Evolutionary conservation across 1,140 invertebrate species (phyloP), one percentile per base, ranked within the genome.

Genomic region (Phthorimaea operculella): DNA sequence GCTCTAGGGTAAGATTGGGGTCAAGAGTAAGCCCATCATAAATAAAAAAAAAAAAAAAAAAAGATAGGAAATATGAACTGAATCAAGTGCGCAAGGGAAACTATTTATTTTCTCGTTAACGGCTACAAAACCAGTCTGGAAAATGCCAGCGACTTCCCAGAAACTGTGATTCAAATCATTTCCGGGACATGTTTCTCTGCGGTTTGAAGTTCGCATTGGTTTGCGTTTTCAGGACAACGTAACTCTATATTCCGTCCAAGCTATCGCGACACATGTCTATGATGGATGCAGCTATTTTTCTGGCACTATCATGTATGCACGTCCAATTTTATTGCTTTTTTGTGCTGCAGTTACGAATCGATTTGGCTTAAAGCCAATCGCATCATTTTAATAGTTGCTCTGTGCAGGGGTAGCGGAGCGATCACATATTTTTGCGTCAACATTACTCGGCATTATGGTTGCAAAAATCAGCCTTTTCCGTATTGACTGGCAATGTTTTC

Each of bases 281-380:
- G 73, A 77, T 68, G 70, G 72, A 77, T 77, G 77, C 69, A 72
- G 70, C 69, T 74, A 79, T 79, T 74, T 76, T 70, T 71, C 68
- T 64, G 58, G 57, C 59, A 64, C 70, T 79, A 81, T 79, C 73
- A 76, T 76, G 67, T 75, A 77, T 77, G 70, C 74, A 73, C 73
- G 75, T 79, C 63, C 76, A 74, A 72, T 70, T 79, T 82, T 79
- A 82, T 82, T 78, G 75, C 76, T 17, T 75, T 78, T 79, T 78
- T 76, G 69, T 70, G 68, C 68, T 66, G 76, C 71, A 74, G 75
- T 75, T 79, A 79, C 75, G 78, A 82, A 82, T 79, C 79, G 79
- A 82, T 79, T 82, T 82, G 79, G 79, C 74, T 69, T 72, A 62
- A 72, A 73, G 75, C 79, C 79, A 82, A 78, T 75, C 64, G 66